Base-by-base conservation (phyloP, 2,113 vertebrate species). In the Excalfactoria chinensis region DNA sequence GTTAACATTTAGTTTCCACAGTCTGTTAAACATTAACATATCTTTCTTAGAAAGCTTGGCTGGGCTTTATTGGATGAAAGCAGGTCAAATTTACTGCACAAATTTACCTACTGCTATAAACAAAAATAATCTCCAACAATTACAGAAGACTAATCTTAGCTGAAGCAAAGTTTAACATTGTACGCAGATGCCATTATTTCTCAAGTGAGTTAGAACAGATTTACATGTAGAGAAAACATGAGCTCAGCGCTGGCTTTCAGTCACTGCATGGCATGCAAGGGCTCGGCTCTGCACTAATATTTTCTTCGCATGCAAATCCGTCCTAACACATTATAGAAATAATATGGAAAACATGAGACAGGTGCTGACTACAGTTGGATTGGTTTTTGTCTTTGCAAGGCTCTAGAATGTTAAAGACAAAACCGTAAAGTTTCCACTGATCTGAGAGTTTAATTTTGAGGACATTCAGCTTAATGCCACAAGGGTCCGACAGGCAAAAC, bases 91-190 rank as follows among this genome's bases (percentile, higher is more conserved):
- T 75, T 93, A 95, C 79, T 78, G 72, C 90, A 94, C 70, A 87
- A 76, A 86, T 93, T 89, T 89, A 89, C 89, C 82, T 70, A 78
- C n/a, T 6, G 13, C 53, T 86, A 94, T 90, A 85, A 91, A 92
- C 86, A 89, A 87, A 93, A 95, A 93, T 88, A 88, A 97, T 95
- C 91, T 93, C 90, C 80, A 71, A 93, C 89, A 92, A 96, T 92
- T 92, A 93, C 62, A 93, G 60, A 87, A 89, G 89, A 74, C 60
- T 88, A 91, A 91, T 89, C 92, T 96, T 78, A 96, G 94, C 94
- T 90, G 80, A 66, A 95, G 69, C 1, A 3, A 62, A 62, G 86
- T 86, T 94, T 68, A 82, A 79, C 75, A 60, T 68, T 85, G 71
- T n/a, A 71, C 71, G 34, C 23, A 79, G 62, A 58, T 86, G 94